Evolutionary conservation across 2,113 vertebrate genomes (phyloP).

Genomic region (Danio rerio): GRCz12tu NC_133178.1:35820501-35821000

Average conservation of each 20-base stretch:
- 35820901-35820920: constrained; percentile 38
- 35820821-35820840: constrained; percentile 34
- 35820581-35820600: constrained; percentile 45
- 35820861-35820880: constrained; percentile 50
- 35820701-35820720: neutral
- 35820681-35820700: neutral
- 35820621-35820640: constrained; percentile 52
- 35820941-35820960: neutral
- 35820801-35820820: constrained; percentile 28
- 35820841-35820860: constrained; percentile 30
- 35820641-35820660: constrained; percentile 30
- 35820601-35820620: constrained; percentile 46
- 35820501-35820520: constrained; percentile 44
- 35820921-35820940: constrained; percentile 15
- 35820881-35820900: constrained; percentile 52
- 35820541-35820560: constrained; percentile 56
- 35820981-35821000: neutral
- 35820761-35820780: constrained; percentile 53
- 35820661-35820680: neutral
- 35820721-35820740: constrained; percentile 9
- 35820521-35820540: constrained; percentile 54
- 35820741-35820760: constrained; percentile 38
- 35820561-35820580: constrained; percentile 42
- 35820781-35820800: constrained; percentile 15
- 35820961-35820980: neutral